Conservation (phyloP, 2,797 vertebrate species). For the Meriones psammophilus region DNA sequence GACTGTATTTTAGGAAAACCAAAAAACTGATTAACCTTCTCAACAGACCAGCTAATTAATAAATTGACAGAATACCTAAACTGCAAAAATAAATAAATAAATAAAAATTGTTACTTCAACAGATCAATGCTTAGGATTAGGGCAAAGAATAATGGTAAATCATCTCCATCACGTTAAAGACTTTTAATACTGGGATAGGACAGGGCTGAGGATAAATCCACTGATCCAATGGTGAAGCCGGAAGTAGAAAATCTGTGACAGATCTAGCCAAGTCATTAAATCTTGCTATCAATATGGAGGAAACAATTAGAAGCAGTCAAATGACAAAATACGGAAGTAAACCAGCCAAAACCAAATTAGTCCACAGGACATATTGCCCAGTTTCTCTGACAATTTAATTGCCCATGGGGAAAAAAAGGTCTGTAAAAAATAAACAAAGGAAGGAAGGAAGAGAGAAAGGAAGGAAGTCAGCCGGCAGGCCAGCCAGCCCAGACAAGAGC, state of each 20-base stretch:
- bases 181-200: not conserved
- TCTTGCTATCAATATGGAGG: not conserved
- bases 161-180: not conserved
- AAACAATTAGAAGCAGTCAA: slow-evolving; percentile 46
- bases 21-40: slow-evolving; percentile 9
- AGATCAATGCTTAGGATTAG: not conserved
- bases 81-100: not conserved
- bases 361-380: slow-evolving; percentile 4
- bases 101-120: not conserved
- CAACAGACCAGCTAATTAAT: slow-evolving; percentile 9
- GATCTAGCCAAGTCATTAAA: slow-evolving; percentile 25
- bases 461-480: not conserved
- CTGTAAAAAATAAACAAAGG: not conserved
- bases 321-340: slow-evolving; percentile 36
- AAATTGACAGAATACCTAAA: not conserved
- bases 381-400: slow-evolving; percentile 22
- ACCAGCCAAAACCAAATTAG: slow-evolving; percentile 45
- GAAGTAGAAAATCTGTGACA: not conserved
- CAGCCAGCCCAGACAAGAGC: too few relatives aligned
- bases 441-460: too few relatives aligned
- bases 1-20: slow-evolving; percentile 10
- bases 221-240: not conserved
- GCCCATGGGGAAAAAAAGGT: not conserved
- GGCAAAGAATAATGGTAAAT: not conserved
- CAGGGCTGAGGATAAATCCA: not conserved